Evolutionary conservation across 2,113 vertebrate species (phyloP).

Genomic region (Dunckerocampus dactyliophorus): DNA sequence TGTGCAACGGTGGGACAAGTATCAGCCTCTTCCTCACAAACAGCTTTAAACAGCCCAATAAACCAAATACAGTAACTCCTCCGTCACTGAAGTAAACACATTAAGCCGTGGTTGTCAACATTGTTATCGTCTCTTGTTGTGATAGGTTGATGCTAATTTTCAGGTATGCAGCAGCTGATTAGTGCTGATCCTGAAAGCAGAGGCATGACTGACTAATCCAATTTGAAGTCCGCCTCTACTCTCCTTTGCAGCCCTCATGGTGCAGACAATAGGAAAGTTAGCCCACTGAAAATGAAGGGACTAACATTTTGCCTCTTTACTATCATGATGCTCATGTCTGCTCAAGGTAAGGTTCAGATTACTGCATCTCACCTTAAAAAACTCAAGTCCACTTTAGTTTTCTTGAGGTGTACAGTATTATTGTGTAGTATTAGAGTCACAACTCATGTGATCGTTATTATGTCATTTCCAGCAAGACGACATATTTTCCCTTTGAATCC

Average conservation of each 20-base stretch:
- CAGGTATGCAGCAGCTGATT: slow-evolving; percentile 11
- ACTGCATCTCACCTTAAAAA: no score
- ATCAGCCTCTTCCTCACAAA: background rate
- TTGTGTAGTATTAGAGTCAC: no score
- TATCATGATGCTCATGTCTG: slow-evolving; percentile 27
- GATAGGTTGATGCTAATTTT: background rate
- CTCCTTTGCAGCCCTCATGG: slow-evolving; percentile 12
- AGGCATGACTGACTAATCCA: slow-evolving; percentile 55
- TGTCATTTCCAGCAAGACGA: no score
- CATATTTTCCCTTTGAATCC: no score
- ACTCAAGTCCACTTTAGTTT: no score
- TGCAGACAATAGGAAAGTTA: slow-evolving; percentile 19
- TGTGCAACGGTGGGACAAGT: slow-evolving; percentile 2
- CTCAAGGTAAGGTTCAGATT: slow-evolving; percentile 45
- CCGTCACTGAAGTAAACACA: background rate
- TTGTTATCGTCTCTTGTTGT: background rate
- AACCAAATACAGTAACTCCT: background rate
- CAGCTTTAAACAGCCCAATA: background rate
- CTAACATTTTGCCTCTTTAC: slow-evolving; percentile 45
- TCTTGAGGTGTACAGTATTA: no score
- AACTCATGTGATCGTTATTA: no score
- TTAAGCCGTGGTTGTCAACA: no score
- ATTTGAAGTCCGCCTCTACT: slow-evolving; percentile 22
- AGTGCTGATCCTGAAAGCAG: slow-evolving; percentile 22
- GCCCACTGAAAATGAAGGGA: slow-evolving; percentile 46